Evolutionary conservation across 2,888 invertebrate species (phyloP), one percentile per base, ranked within the genome.

Genomic region (Andrena hattorfiana): DNA sequence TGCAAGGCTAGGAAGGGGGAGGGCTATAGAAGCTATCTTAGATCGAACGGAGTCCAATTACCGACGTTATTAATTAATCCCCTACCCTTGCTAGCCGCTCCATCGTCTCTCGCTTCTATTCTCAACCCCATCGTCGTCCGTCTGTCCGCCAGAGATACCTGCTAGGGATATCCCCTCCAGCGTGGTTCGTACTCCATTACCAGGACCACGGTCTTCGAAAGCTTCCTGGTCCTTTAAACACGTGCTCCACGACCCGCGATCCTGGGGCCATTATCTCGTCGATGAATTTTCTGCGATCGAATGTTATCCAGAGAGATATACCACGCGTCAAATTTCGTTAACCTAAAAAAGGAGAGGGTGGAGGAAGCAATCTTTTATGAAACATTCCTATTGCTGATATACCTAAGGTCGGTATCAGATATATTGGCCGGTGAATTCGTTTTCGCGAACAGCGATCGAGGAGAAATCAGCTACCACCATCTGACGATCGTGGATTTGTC

Each of bases 1-100:
- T 88, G 85, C 83, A 73, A 79, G 82, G 69, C 32, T 78, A 81
- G 84, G 85, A 77, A 84, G 81, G 84, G 79, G 79, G 2, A 0
- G 10, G 13, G 42, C 89, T 82, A 85, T 87, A 85, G 86, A 81
- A 89, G 90, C 91, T 92, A 92, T 92, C 92, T 92, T 90, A 92
- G 92, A 92, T 92, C 91, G 92, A 92, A 92, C 89, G 90, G 90
- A 90, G 92, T 92, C 91, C 92, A 92, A 93, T 93, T 93, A 93
- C 92, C 88, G 88, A 85, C 90, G 92, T 92, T 93, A 92, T 92
- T 93, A 93, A 93, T 92, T 93, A 92, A 92, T 92, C 92, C 89
- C 90, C 89, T 79, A 88, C 83, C 81, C 77, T 74, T 59, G 71
- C 74, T 73, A 68, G 79, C 84, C 82, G 89, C 85, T 85, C 89